Evolutionary conservation across 53 echinoderm and acorn worm genomes (phyloP).

Genomic region (Pentamera pediparva): DNA sequence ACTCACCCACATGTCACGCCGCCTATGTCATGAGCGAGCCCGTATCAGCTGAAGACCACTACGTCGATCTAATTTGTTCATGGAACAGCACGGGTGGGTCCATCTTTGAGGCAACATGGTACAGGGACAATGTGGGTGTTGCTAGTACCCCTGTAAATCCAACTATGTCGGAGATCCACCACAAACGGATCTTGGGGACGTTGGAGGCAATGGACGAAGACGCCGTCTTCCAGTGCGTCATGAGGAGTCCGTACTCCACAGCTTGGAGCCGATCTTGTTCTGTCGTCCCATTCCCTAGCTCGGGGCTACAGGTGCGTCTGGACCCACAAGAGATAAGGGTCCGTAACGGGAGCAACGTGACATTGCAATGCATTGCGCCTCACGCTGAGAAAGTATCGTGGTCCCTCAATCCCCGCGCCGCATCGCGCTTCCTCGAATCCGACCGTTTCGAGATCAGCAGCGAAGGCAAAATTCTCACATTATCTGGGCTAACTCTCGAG

Average conservation of each 20-base stretch:
- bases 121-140: slow-evolving; percentile 2
- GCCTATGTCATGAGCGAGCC: background rate
- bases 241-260: background rate
- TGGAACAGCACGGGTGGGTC: background rate
- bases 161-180: background rate
- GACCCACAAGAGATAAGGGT: background rate
- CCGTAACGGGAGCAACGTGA: background rate
- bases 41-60: background rate
- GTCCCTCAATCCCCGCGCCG: background rate
- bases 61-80: slow-evolving; percentile 2
- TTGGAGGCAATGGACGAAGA: background rate
- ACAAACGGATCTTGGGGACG: background rate
- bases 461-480: background rate
- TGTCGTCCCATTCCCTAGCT: background rate
- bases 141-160: background rate
- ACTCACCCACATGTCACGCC: background rate
- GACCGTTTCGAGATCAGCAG: slow-evolving; percentile 1
- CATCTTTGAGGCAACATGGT: background rate
- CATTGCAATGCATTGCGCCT: background rate
- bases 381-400: background rate
- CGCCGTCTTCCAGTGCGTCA: background rate
- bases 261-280: slow-evolving; percentile 7
- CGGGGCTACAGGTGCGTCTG: background rate
- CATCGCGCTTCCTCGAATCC: background rate
- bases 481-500: background rate